Evolutionary conservation across 2,888 invertebrate genomes (phyloP).

Genomic region (Myopa tessellatipennis): DNA sequence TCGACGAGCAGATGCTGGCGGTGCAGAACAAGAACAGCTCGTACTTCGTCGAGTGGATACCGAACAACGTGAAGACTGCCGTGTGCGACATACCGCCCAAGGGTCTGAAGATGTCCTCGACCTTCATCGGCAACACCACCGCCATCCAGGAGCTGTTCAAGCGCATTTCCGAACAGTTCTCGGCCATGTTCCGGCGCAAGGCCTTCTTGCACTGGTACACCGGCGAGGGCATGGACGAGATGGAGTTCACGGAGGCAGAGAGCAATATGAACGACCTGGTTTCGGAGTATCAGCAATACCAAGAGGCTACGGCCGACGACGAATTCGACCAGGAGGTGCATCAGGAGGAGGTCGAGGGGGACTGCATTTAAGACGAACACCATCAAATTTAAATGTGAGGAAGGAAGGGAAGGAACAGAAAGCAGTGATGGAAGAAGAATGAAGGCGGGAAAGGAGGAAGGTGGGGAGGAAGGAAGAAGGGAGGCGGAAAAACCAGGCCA

Average conservation of each 20-base stretch:
- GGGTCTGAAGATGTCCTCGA: slow-evolving; percentile 83
- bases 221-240: slow-evolving; percentile 95
- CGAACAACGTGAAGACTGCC: slow-evolving; percentile 84
- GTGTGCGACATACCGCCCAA: slow-evolving; percentile 84
- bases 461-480: neutral
- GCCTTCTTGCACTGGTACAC: slow-evolving; percentile 91
- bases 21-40: slow-evolving; percentile 75
- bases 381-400: slow-evolving; percentile 47
- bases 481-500: neutral
- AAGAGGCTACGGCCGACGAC: slow-evolving; percentile 89
- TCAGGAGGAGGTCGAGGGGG: slow-evolving; percentile 72
- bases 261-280: slow-evolving; percentile 93
- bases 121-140: slow-evolving; percentile 82
- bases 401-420: neutral
- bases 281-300: slow-evolving; percentile 93
- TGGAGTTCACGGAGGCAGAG: slow-evolving; percentile 97
- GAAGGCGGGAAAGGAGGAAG: neutral
- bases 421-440: neutral
- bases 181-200: slow-evolving; percentile 82
- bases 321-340: slow-evolving; percentile 87
- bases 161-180: slow-evolving; percentile 79
- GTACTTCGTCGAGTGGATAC: slow-evolving; percentile 80
- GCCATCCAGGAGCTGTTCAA: slow-evolving; percentile 82
- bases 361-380: slow-evolving; percentile 67
- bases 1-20: slow-evolving; percentile 80